Evolutionary conservation across 2,888 invertebrate genomes (phyloP).

Genomic region (Poecilobothrus nobilitatus): DNA sequence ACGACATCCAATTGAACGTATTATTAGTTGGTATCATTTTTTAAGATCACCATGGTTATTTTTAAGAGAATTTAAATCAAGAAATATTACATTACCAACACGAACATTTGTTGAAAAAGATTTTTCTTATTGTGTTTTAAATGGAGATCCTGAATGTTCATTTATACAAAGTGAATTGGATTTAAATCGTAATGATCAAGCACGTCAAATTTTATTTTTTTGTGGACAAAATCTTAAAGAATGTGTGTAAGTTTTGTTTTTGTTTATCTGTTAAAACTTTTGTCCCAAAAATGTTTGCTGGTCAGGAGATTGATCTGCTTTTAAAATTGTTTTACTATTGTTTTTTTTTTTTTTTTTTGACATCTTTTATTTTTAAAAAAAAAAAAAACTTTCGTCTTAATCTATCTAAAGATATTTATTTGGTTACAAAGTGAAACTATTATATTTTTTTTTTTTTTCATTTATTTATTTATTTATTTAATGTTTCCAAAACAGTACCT

Average conservation of each 20-base stretch:
- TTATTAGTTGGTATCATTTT: conserved; percentile 82
- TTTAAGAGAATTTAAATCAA: conserved; percentile 41
- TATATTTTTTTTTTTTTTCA: too few relatives aligned
- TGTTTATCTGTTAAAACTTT: too few relatives aligned
- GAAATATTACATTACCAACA: conserved; percentile 8
- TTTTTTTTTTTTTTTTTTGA: too few relatives aligned
- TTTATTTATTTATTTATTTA: too few relatives aligned
- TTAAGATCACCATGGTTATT: conserved; percentile 78
- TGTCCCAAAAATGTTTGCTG: too few relatives aligned
- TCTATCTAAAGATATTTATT: too few relatives aligned
- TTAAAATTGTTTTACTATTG: too few relatives aligned
- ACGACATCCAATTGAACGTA: conserved; percentile 74
- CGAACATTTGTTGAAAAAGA: conserved; percentile 43
- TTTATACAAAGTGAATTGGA: conserved; percentile 19
- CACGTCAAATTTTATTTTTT: conserved; percentile 12
- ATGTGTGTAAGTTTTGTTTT: background rate
- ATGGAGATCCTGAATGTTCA: background rate
- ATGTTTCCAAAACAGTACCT: too few relatives aligned
- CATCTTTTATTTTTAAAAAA: too few relatives aligned
- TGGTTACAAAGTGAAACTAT: too few relatives aligned
- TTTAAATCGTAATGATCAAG: conserved; percentile 40
- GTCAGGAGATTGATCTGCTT: too few relatives aligned
- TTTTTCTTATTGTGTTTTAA: conserved; percentile 64
- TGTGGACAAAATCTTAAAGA: background rate
- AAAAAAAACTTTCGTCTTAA: too few relatives aligned